Evolutionary conservation across 2,797 vertebrate genomes (phyloP).

Genomic region (Sphenodon punctatus): DNA sequence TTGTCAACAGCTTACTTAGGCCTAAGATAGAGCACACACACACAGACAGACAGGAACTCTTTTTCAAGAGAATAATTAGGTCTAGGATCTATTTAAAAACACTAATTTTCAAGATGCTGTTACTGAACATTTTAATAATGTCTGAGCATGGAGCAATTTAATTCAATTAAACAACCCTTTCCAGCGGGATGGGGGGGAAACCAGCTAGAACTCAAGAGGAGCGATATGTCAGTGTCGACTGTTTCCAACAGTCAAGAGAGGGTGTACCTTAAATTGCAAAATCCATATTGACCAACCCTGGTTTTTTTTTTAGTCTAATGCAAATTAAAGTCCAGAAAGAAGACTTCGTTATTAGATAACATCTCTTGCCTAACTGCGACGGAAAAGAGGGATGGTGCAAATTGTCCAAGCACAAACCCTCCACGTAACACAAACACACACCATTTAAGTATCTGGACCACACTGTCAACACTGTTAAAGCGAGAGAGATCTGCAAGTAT

Average conservation of each 20-base stretch:
- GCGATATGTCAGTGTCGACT: slow-evolving; percentile 24
- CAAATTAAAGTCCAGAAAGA: slow-evolving; percentile 34
- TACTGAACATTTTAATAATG: slow-evolving; percentile 38
- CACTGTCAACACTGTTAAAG: slow-evolving; percentile 41
- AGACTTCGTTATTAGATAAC: not conserved
- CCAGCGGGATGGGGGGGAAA: too few species aligned
- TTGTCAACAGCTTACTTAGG: too few species aligned
- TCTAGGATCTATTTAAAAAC: slow-evolving; percentile 17
- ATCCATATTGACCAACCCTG: not conserved
- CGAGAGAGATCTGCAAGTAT: slow-evolving; percentile 64
- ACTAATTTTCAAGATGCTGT: slow-evolving; percentile 15
- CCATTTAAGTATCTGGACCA: slow-evolving; percentile 56
- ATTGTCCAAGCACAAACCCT: too few species aligned
- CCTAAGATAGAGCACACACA: too few species aligned
- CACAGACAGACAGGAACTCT: too few species aligned
- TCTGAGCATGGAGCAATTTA: slow-evolving; percentile 41
- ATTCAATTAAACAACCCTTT: too few species aligned
- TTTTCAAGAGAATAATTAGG: slow-evolving; percentile 45
- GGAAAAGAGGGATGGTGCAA: slow-evolving; percentile 24
- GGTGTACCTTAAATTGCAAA: too few species aligned
- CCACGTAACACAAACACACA: too few species aligned
- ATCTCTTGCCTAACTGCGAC: slow-evolving; percentile 33
- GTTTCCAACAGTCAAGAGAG: not conserved
- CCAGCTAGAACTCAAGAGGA: too few species aligned
- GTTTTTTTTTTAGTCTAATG: slow-evolving; percentile 15